Percentiles rank a stretch among this genome's conserved stretches.
Evolutionary conservation across 2,113 vertebrate species (phyloP).

Genomic region (Eleginops maclovinus): DNA sequence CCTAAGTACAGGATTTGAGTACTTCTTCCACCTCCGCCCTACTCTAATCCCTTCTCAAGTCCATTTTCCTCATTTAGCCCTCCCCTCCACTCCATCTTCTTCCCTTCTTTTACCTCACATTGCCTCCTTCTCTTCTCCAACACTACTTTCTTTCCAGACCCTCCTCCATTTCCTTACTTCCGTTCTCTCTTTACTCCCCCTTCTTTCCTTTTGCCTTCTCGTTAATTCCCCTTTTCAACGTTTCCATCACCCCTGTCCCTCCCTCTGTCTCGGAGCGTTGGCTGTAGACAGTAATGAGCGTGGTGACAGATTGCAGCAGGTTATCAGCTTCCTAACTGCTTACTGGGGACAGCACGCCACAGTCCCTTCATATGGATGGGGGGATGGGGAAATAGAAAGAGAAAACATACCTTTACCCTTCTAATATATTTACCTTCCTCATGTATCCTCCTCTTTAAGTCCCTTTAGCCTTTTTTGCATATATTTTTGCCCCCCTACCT

Average conservation of each 20-base stretch:
- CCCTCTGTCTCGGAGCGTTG: conserved; percentile 10
- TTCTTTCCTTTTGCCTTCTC: background rate
- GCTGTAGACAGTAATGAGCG: conserved; percentile 56
- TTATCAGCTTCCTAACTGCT: conserved; percentile 53
- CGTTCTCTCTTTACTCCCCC: background rate
- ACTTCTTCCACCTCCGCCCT: no score
- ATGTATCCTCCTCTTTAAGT: background rate
- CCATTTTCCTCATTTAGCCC: background rate
- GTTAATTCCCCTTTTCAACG: background rate
- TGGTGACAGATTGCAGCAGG: conserved; percentile 56
- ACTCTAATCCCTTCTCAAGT: no score
- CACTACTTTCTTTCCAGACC: no score
- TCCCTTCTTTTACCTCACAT: background rate
- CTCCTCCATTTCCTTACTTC: background rate
- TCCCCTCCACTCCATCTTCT: background rate
- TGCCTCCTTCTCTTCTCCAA: background rate
- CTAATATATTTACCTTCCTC: no score
- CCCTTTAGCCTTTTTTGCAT: background rate
- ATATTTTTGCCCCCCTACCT: background rate
- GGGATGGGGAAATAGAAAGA: background rate
- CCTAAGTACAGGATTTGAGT: no score
- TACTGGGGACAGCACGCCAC: conserved; percentile 14
- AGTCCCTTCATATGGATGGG: conserved; percentile 20
- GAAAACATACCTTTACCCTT: background rate
- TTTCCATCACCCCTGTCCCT: background rate